Percentiles rank a stretch among this genome's conserved stretches.
These are phyloP conservation scores for Molossus molossus DNA, from an alignment of 2,797 vertebrate genomes.

Conservation along the genomic window DNA sequence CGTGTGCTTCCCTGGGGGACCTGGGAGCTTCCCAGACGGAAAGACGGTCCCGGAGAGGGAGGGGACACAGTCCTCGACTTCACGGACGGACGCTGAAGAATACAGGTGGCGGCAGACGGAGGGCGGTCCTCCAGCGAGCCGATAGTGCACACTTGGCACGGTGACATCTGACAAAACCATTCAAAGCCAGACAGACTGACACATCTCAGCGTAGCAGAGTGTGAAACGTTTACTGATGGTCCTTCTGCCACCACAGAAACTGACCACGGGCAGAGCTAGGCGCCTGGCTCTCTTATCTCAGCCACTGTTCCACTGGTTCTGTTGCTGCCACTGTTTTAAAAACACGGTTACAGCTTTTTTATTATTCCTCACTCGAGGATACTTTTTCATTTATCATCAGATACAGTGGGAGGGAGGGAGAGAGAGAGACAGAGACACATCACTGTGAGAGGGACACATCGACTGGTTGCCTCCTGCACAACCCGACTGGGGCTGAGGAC, in stretches of 20 bases:
- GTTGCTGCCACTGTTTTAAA: background rate
- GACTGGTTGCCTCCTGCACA: too few species aligned
- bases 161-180: background rate
- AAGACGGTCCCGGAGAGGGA: background rate
- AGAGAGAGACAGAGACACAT: too few species aligned
- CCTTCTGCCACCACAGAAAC: background rate
- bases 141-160: accelerated
- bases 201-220: background rate
- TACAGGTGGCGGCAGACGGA: too few species aligned
- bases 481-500: too few species aligned
- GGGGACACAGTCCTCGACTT: background rate
- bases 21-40: background rate
- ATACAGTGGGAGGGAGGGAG: too few species aligned
- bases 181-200: background rate
- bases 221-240: background rate
- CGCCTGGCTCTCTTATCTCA: background rate
- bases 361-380: too few species aligned
- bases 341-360: too few species aligned
- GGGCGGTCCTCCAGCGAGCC: background rate
- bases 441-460: too few species aligned
- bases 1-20: background rate
- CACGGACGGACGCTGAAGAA: background rate
- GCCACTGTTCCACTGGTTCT: background rate
- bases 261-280: background rate
- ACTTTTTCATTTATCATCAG: too few species aligned